Evolutionary conservation across 2,888 invertebrate genomes (phyloP).

Genomic region (Lissonota sp.): DNA sequence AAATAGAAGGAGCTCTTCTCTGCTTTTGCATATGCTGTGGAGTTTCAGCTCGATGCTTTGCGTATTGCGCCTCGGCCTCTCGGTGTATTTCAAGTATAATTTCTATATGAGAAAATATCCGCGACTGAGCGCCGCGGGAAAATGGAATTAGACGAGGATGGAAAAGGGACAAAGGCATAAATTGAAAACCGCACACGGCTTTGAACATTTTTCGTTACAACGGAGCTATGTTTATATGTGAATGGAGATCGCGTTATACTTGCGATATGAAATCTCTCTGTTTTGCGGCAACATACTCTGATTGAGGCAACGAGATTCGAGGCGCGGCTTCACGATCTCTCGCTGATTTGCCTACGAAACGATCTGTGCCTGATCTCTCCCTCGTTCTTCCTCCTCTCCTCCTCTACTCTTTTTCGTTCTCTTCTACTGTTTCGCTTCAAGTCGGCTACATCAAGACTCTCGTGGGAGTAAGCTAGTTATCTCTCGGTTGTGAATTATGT

Average conservation of each 20-base stretch:
- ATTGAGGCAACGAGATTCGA: conserved; percentile 59
- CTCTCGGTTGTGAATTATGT: conserved; percentile 37
- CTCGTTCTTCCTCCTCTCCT: conserved; percentile 23
- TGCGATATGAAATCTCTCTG: conserved; percentile 47
- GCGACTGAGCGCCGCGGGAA: conserved; percentile 48
- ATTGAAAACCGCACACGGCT: conserved; percentile 57
- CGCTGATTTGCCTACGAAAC: conserved; percentile 50
- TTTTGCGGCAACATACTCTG: conserved; percentile 22
- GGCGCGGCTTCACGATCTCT: conserved; percentile 51
- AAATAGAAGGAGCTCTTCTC: conserved; percentile 17
- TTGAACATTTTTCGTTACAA: conserved; percentile 32
- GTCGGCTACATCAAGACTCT: conserved; percentile 64
- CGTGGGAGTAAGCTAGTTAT: conserved; percentile 51
- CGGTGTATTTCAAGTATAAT: background rate
- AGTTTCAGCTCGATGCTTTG: conserved; percentile 25
- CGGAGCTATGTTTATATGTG: conserved; percentile 1
- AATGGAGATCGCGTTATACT: conserved; percentile 25
- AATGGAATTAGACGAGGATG: conserved; percentile 58
- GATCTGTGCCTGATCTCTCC: conserved; percentile 47
- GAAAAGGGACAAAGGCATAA: conserved; percentile 50
- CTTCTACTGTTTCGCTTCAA: background rate
- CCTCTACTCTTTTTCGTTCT: conserved; percentile 3
- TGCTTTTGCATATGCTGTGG: conserved; percentile 17
- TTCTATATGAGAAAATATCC: conserved; percentile 21
- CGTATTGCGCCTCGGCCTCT: background rate